Conservation (phyloP, 2,888 invertebrate genomes). For the Agrochola litura region DNA sequence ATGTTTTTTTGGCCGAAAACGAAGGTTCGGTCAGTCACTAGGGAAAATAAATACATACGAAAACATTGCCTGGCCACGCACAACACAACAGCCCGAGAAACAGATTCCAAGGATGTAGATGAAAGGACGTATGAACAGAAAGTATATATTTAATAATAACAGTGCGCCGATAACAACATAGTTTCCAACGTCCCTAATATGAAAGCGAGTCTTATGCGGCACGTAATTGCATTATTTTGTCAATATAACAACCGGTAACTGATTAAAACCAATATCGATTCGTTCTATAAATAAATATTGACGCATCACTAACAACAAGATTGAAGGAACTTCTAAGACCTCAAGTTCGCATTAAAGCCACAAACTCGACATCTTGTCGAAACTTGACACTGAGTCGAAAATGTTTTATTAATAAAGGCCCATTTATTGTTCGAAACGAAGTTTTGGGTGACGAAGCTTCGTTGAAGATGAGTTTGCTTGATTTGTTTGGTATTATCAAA, state of each 20-base stretch:
- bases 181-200: neutral
- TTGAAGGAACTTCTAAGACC: constrained; percentile 30
- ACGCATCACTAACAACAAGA: constrained; percentile 26
- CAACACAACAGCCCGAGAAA: neutral
- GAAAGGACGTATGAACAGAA: neutral
- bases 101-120: neutral
- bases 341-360: constrained; percentile 49
- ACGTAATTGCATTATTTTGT: constrained; percentile 23
- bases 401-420: constrained; percentile 63
- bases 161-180: neutral
- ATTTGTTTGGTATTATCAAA: constrained; percentile 27
- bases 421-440: constrained; percentile 61
- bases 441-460: constrained; percentile 35
- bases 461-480: constrained; percentile 28
- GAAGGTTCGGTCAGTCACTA: too few relatives aligned
- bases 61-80: neutral
- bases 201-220: neutral
- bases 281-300: constrained; percentile 15
- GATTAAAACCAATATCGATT: constrained; percentile 23
- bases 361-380: constrained; percentile 57
- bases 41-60: neutral
- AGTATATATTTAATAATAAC: neutral
- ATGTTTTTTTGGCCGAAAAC: too few relatives aligned
- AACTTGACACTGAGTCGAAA: constrained; percentile 63
- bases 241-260: neutral